Percentiles rank a stretch among this genome's conserved stretches.
Evolutionary conservation across 2,113 vertebrate species (phyloP).

Genomic region (Vulpes vulpes): DNA sequence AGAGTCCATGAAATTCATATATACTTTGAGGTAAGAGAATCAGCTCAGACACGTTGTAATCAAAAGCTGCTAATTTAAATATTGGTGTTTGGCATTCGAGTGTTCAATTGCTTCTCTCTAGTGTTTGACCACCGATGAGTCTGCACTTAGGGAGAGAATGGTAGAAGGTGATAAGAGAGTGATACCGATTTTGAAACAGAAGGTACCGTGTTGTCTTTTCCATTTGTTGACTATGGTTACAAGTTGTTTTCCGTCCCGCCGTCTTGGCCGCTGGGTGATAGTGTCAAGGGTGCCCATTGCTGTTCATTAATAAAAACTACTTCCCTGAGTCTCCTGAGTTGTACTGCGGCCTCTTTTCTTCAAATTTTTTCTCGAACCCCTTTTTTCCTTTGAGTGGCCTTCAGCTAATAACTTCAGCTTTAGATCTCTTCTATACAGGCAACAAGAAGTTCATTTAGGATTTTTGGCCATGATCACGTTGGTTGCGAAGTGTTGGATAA

Average conservation of each 20-base stretch:
- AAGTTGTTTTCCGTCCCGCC: neutral
- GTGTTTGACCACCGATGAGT: neutral
- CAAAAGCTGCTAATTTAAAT: constrained; percentile 16
- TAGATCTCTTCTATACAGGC: too few relatives aligned
- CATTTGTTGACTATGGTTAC: neutral
- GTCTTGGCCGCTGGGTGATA: constrained; percentile 1
- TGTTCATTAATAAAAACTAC: neutral
- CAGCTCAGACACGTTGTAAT: neutral
- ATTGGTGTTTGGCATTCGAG: neutral
- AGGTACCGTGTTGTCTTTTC: neutral
- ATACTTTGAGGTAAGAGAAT: neutral
- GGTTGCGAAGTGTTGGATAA: neutral
- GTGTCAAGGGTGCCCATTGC: neutral
- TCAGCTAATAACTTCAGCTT: too few relatives aligned
- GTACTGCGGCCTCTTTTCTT: constrained; percentile 35
- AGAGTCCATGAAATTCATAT: neutral
- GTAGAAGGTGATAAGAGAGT: neutral
- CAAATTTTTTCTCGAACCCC: neutral
- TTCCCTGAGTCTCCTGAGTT: neutral
- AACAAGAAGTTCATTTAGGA: too few relatives aligned
- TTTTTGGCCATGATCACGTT: neutral
- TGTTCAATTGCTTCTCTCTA: neutral
- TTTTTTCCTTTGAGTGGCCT: neutral
- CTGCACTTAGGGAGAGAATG: neutral
- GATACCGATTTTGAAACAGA: neutral